Evolutionary conservation across 2,113 vertebrate species (phyloP).

Genomic region (Austrofundulus limnaeus): DNA sequence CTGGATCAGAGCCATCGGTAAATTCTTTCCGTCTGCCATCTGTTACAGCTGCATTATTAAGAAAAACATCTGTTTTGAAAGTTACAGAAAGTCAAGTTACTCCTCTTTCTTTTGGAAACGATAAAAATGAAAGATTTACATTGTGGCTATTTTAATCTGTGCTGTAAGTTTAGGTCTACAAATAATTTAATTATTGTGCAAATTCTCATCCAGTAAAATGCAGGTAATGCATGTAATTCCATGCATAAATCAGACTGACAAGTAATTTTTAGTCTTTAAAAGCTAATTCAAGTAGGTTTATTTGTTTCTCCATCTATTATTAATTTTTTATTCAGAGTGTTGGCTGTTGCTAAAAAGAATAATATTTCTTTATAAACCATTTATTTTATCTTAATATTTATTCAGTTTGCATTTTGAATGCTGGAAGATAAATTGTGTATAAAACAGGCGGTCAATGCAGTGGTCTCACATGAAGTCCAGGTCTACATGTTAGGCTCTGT

Average conservation of each 20-base stretch:
- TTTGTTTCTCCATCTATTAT: too few species aligned
- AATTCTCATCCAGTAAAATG: background rate
- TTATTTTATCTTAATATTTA: too few species aligned
- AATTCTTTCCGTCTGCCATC: slow-evolving; percentile 10
- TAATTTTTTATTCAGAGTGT: too few species aligned
- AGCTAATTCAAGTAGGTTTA: too few species aligned
- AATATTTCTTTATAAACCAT: too few species aligned
- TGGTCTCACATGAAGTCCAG: background rate
- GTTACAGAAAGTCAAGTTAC: slow-evolving; percentile 22
- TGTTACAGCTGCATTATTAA: slow-evolving; percentile 13
- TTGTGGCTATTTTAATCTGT: background rate
- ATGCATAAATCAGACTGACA: background rate
- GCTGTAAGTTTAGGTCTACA: too few species aligned
- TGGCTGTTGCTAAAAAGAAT: too few species aligned
- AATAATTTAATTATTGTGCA: background rate
- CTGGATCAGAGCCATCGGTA: slow-evolving; percentile 10
- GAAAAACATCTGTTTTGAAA: slow-evolving; percentile 9
- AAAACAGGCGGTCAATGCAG: too few species aligned
- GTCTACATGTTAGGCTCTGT: slow-evolving; percentile 2
- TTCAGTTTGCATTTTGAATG: too few species aligned
- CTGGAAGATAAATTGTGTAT: too few species aligned
- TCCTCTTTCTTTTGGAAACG: background rate
- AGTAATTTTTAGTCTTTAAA: too few species aligned
- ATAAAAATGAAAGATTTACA: background rate
- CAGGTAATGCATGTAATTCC: background rate